These are phyloP conservation scores for Diuraphis noxia DNA, from an alignment of 1,140 invertebrate species.

Conservation along the genomic window DNA sequence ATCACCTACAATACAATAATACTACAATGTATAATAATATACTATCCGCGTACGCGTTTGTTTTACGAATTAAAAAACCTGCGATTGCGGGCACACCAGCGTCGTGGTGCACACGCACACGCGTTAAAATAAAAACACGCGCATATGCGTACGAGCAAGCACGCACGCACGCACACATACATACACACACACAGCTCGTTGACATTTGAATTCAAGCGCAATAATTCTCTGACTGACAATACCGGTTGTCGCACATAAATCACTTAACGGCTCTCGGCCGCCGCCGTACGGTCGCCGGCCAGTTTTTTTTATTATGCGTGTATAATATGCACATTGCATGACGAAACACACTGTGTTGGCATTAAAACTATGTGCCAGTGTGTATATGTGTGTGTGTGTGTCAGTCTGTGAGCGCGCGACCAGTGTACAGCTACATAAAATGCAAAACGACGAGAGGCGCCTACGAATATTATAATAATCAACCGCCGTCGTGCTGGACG, in stretches of 20 bases:
- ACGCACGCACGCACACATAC: background rate
- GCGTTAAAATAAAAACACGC: background rate
- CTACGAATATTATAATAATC: constrained; percentile 40
- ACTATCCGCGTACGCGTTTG: background rate
- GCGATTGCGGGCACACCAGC: background rate
- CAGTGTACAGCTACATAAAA: constrained; percentile 10
- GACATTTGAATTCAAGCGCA: constrained; percentile 50
- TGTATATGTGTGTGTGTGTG: background rate
- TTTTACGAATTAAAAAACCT: constrained; percentile 30
- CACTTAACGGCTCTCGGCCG: constrained; percentile 44
- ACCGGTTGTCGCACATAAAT: constrained; percentile 51
- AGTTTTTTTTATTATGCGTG: constrained; percentile 18
- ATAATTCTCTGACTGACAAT: constrained; percentile 52
- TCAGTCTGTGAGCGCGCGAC: background rate
- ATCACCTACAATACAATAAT: background rate
- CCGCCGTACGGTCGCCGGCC: background rate
- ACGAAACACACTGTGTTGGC: constrained; percentile 44
- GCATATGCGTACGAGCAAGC: background rate
- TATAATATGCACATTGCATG: constrained; percentile 12
- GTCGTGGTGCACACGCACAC: background rate
- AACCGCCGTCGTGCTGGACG: background rate
- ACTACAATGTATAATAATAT: background rate
- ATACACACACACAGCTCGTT: background rate
- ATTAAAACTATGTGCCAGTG: background rate
- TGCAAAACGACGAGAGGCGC: constrained; percentile 27